phyloP scores from a whole-genome alignment of 2,797 vertebrate species.

The Ctenochaetus hawaiiensis region DNA sequence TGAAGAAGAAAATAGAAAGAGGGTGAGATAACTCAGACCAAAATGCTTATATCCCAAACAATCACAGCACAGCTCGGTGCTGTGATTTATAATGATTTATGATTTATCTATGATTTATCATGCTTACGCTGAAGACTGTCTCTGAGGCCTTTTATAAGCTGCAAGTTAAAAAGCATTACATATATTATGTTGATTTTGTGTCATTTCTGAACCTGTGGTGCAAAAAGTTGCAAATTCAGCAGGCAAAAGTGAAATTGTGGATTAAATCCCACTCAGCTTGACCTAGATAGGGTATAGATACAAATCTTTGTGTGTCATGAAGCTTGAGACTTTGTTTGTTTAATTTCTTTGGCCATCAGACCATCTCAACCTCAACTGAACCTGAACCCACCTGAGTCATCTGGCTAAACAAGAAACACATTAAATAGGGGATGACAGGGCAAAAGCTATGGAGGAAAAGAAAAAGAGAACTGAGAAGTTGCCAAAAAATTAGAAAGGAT shows the following conservation, averaged over 20 bases:
- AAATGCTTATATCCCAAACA: slow-evolving; percentile 61
- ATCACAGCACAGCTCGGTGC: slow-evolving; percentile 19
- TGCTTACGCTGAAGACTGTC: slow-evolving; percentile 51
- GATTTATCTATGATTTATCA: no score
- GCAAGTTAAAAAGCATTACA: slow-evolving; percentile 9
- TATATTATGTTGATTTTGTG: slow-evolving; percentile 27
- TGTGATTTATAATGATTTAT: no score
- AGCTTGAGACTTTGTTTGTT: slow-evolving; percentile 23
- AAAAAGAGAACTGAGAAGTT: slow-evolving; percentile 20
- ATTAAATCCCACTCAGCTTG: slow-evolving; percentile 15
- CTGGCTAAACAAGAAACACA: slow-evolving; percentile 13
- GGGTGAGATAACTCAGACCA: slow-evolving; percentile 10
- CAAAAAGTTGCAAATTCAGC: slow-evolving; percentile 9
- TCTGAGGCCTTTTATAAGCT: slow-evolving; percentile 21
- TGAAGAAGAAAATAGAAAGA: slow-evolving; percentile 12
- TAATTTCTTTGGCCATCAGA: slow-evolving; percentile 32
- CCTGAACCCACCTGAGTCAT: slow-evolving; percentile 19
- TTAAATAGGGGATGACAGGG: not conserved
- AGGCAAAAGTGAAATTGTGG: not conserved
- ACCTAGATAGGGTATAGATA: slow-evolving; percentile 34
- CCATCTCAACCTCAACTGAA: slow-evolving; percentile 24
- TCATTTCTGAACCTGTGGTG: slow-evolving; percentile 10
- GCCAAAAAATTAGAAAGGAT: not conserved
- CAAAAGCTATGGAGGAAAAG: not conserved
- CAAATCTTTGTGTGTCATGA: slow-evolving; percentile 24